Evolutionary conservation across 2,888 invertebrate genomes (phyloP), one percentile per base, ranked within the genome.

Genomic region (Hyposoter dolosus): DNA sequence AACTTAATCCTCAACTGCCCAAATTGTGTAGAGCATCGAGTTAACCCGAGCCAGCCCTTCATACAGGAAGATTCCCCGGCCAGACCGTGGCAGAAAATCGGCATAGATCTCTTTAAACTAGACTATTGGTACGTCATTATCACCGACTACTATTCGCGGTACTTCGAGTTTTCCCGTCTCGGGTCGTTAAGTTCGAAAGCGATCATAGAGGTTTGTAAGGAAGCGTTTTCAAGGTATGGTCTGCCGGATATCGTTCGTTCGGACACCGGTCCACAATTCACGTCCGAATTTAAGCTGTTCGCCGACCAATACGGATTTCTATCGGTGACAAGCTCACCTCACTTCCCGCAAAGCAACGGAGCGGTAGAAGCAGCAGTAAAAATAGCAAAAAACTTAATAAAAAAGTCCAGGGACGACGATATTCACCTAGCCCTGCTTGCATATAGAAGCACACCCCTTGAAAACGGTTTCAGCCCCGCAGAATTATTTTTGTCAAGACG

Each of bases 281-380:
- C 50, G 40, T 35, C 63, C 10, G 71, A 77, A 17, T 83, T 78
- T 19, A 50, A 50, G 19, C n/a, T 43, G 19, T 78, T 83, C 23
- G 77, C 65, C 10, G 65, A 79, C n/a, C 47, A 66, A 50, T 76
- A 76, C 35, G 76, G 47, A 32, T 76, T 76, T 65, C 76, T 6
- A 1, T 19, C 35, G 10, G 76, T 78, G 23, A 77, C 69, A 47
- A 78, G 87, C 23, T 85, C 83, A 23, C 89, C 89, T 10, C 76
- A 87, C 50, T 88, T 84, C 43, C 80, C 86, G 6, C 89, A 88
- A 56, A 88, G 87, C 43, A 89, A 90, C 28, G 89, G 88, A 3
- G 66, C 56, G 0, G 85, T 83, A 17, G 88, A 89, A 76, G 83
- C 86, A 1, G 88, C 89, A 0, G 89, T 88, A 0, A 88, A 88